Evolutionary conservation across 53 echinoderm and acorn worm species (phyloP).

Genomic region (Astropecten irregularis): DNA sequence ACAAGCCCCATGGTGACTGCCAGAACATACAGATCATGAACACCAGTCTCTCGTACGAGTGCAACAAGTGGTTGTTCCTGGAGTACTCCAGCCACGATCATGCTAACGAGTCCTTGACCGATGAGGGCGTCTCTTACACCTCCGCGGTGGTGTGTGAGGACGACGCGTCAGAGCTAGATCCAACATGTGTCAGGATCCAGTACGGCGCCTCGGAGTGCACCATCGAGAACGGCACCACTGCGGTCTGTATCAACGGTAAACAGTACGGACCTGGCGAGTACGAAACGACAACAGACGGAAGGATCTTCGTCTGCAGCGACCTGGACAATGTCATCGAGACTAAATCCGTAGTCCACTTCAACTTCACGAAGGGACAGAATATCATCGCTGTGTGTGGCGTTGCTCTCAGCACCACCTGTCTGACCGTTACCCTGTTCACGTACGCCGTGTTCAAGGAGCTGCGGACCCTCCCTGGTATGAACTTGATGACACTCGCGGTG

Average conservation of each 20-base stretch:
- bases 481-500: slow-evolving; percentile 74
- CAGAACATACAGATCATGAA: neutral
- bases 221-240: slow-evolving; percentile 64
- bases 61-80: neutral
- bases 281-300: slow-evolving; percentile 27
- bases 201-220: slow-evolving; percentile 72
- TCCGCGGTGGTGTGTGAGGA: slow-evolving; percentile 75
- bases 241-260: slow-evolving; percentile 37
- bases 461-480: slow-evolving; percentile 88
- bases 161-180: slow-evolving; percentile 32
- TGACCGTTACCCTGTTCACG: slow-evolving; percentile 77
- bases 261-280: slow-evolving; percentile 60
- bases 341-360: slow-evolving; percentile 71
- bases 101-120: neutral
- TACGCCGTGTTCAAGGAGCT: slow-evolving; percentile 80
- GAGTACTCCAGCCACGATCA: neutral
- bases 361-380: slow-evolving; percentile 70
- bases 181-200: slow-evolving; percentile 62
- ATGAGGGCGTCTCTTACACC: neutral
- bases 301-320: slow-evolving; percentile 67
- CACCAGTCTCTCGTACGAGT: slow-evolving; percentile 4
- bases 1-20: neutral
- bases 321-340: slow-evolving; percentile 54
- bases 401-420: slow-evolving; percentile 61
- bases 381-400: slow-evolving; percentile 62